These are phyloP conservation scores for Synanceia verrucosa DNA, from an alignment of 2,797 vertebrate genomes.

Conservation along the genomic window DNA sequence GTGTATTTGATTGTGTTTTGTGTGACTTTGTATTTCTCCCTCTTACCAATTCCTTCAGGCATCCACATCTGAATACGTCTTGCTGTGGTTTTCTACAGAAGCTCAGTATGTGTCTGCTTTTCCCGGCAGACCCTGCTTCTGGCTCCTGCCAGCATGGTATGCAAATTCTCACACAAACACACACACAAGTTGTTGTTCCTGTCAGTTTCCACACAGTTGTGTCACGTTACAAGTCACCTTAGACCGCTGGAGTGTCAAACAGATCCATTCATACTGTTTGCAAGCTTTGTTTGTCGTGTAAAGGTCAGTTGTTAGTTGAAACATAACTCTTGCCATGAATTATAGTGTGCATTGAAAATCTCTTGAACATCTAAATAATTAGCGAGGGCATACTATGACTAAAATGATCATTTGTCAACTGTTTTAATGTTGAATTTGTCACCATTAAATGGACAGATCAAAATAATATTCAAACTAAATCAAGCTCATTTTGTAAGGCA, in stretches of 20 bases:
- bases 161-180: conserved; percentile 19
- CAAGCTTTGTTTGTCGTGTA: not conserved
- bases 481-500: not conserved
- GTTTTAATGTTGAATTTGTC: no score
- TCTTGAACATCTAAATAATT: not conserved
- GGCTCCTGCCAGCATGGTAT: conserved; percentile 79
- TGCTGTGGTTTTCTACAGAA: conserved; percentile 90
- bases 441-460: not conserved
- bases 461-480: not conserved
- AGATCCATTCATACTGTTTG: not conserved
- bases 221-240: conserved; percentile 3
- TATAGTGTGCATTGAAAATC: not conserved
- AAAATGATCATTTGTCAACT: not conserved
- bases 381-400: not conserved
- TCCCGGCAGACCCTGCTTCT: conserved; percentile 68
- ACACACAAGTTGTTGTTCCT: conserved; percentile 1
- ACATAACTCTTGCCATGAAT: not conserved
- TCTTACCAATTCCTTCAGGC: conserved; percentile 77
- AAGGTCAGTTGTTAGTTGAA: not conserved
- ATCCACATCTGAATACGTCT: conserved; percentile 85
- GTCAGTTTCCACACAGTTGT: conserved; percentile 19
- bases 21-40: conserved; percentile 18
- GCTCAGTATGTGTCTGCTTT: conserved; percentile 87
- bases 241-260: not conserved
- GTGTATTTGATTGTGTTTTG: conserved; percentile 1